A percentile compares a stretch with the other conserved stretches of the same genome.
phyloP scores from a whole-genome alignment of 2,113 vertebrate species.

The Nymphicus hollandicus region DNA sequence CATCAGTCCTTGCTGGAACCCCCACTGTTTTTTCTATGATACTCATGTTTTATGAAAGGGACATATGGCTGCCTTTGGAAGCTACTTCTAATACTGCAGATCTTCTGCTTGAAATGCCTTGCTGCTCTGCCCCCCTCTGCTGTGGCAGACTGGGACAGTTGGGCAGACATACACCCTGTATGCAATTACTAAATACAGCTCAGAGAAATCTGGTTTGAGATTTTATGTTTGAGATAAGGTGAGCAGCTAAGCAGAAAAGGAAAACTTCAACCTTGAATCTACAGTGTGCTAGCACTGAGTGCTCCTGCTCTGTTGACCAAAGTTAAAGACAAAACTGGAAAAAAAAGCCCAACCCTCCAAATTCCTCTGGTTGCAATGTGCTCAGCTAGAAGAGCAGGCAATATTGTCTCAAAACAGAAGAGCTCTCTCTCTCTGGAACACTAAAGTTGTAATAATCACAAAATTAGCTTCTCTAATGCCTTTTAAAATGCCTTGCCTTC shows the following conservation, averaged over 20 bases:
- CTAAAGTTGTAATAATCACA: neutral
- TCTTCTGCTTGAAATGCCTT: neutral
- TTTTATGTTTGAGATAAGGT: neutral
- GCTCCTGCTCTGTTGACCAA: neutral
- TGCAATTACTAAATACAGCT: neutral
- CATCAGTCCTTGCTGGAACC: neutral
- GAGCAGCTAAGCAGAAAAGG: neutral
- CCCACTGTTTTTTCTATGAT: neutral
- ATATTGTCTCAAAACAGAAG: neutral
- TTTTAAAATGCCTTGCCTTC: neutral
- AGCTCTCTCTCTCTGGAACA: neutral
- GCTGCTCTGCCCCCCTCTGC: neutral
- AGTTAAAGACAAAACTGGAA: neutral
- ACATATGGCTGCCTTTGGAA: neutral
- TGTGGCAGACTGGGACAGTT: neutral
- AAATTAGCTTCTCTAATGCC: neutral
- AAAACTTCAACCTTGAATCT: neutral
- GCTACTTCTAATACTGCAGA: neutral
- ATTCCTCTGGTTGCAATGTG: neutral
- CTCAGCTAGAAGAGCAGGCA: neutral
- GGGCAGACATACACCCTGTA: neutral
- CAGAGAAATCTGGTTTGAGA: neutral
- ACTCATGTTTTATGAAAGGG: neutral
- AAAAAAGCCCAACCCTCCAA: neutral
- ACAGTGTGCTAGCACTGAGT: neutral